These are phyloP conservation scores for Hemichromis elongatus DNA, from an alignment of 2,113 vertebrate species.

Conservation along the genomic window DNA sequence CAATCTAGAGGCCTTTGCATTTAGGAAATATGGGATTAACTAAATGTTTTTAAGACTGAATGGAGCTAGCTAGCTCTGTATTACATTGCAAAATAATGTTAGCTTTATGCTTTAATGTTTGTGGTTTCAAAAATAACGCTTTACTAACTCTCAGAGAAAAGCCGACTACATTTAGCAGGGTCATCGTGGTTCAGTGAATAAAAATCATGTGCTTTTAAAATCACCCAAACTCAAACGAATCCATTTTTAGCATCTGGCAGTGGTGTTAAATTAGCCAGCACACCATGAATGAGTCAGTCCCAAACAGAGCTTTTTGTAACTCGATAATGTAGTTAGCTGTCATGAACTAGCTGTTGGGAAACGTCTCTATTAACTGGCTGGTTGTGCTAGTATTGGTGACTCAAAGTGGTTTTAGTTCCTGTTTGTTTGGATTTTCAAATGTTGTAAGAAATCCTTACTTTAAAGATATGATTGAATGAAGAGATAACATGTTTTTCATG, in stretches of 20 bases:
- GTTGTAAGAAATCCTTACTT: not conserved
- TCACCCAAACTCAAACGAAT: not conserved
- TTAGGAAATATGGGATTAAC: not conserved
- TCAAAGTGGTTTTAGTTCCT: not conserved
- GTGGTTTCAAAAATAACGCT: not conserved
- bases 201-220: not conserved
- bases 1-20: no score
- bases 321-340: not conserved
- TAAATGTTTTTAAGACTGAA: not conserved
- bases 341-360: not conserved
- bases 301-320: not conserved
- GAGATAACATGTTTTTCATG: not conserved
- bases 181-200: not conserved
- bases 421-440: not conserved
- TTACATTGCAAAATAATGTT: not conserved
- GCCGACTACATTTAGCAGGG: not conserved
- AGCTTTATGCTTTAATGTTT: not conserved
- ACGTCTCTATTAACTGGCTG: not conserved
- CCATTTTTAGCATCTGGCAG: not conserved
- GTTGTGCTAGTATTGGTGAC: not conserved
- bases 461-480: not conserved
- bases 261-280: not conserved
- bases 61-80: not conserved
- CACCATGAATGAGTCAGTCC: not conserved
- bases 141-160: not conserved